Evolutionary conservation across 2,797 vertebrate species (phyloP).

Genomic region (Ataeniobius toweri): DNA sequence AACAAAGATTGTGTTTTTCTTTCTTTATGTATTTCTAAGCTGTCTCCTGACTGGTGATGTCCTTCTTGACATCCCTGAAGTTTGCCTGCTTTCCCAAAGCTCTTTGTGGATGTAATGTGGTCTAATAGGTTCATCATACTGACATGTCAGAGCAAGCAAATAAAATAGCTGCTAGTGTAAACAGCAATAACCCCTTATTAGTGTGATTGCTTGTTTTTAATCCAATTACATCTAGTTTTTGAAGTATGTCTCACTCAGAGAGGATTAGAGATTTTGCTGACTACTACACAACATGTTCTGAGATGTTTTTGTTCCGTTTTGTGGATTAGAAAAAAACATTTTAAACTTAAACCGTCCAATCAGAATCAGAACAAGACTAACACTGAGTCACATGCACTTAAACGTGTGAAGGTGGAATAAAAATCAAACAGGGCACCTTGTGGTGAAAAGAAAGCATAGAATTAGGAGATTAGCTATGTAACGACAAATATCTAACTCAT

Average conservation of each 20-base stretch:
- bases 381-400: too few relatives aligned
- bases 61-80: neutral
- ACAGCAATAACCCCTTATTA: slow-evolving; percentile 26
- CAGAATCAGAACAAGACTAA: too few relatives aligned
- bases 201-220: slow-evolving; percentile 20
- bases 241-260: slow-evolving; percentile 8
- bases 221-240: slow-evolving; percentile 17
- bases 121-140: slow-evolving; percentile 27
- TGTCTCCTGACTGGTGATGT: neutral
- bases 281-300: neutral
- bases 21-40: too few relatives aligned
- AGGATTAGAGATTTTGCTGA: slow-evolving; percentile 1
- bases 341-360: too few relatives aligned
- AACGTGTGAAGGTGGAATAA: too few relatives aligned
- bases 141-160: slow-evolving; percentile 11
- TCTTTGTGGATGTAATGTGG: neutral
- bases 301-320: neutral
- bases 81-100: slow-evolving; percentile 7
- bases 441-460: too few relatives aligned
- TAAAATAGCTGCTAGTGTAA: neutral
- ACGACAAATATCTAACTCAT: too few relatives aligned
- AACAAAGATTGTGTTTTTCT: too few relatives aligned
- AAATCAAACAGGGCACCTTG: too few relatives aligned
- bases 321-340: neutral
- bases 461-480: too few relatives aligned